Evolutionary conservation across 2,797 vertebrate genomes (phyloP).

Genomic region (Crenuchus spilurus): DNA sequence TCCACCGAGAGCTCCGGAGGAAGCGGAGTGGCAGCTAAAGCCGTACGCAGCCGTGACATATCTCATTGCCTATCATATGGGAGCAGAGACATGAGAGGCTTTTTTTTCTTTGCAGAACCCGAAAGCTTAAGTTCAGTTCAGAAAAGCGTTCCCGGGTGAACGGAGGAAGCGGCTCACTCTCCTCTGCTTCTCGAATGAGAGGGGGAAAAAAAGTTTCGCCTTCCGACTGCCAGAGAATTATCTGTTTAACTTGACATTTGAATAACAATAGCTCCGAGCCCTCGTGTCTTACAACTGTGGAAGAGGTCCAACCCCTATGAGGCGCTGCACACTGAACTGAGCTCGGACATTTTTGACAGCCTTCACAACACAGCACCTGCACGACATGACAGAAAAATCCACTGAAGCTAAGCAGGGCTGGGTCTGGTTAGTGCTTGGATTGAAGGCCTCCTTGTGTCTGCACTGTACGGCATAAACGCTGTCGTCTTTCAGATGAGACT

Average conservation of each 20-base stretch:
- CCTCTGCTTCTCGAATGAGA: slow-evolving; percentile 33
- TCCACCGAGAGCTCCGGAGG: slow-evolving; percentile 52
- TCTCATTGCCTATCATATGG: slow-evolving; percentile 61
- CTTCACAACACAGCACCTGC: too few relatives aligned
- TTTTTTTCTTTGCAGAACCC: slow-evolving; percentile 31
- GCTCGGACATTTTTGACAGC: slow-evolving; percentile 31
- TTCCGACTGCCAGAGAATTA: slow-evolving; percentile 26
- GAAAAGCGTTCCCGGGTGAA: slow-evolving; percentile 50
- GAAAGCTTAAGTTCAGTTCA: slow-evolving; percentile 45
- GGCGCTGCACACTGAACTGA: slow-evolving; percentile 8
- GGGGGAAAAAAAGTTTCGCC: slow-evolving; percentile 11
- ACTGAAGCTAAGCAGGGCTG: too few relatives aligned
- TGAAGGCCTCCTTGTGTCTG: too few relatives aligned
- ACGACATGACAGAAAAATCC: too few relatives aligned
- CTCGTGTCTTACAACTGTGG: slow-evolving; percentile 27
- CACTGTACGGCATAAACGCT: too few relatives aligned
- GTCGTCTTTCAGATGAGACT: too few relatives aligned
- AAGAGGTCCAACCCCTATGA: slow-evolving; percentile 20
- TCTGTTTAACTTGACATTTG: slow-evolving; percentile 46
- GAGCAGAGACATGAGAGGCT: slow-evolving; percentile 34
- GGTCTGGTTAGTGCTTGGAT: too few relatives aligned
- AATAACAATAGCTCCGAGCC: slow-evolving; percentile 41
- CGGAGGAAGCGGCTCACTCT: slow-evolving; percentile 17
- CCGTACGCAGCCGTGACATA: slow-evolving; percentile 62
- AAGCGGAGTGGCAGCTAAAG: slow-evolving; percentile 54